phyloP scores from a whole-genome alignment of 2,113 vertebrate genomes.

The Notechis scutatus region DNA sequence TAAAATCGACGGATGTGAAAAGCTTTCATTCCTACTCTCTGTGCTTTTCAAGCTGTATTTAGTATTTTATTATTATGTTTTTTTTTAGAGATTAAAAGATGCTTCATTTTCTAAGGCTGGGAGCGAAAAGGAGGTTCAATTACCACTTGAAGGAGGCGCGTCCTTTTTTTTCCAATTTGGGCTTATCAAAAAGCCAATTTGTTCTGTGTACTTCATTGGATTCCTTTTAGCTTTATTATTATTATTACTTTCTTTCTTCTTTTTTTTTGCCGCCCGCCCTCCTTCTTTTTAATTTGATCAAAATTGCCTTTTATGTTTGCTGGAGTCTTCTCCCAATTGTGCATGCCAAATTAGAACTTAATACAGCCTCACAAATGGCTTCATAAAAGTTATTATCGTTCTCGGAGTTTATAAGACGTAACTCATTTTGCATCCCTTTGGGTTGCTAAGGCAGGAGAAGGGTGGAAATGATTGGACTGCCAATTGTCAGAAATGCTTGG shows the following conservation, averaged over 20 bases:
- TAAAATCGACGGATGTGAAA: not conserved
- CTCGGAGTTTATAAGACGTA: not conserved
- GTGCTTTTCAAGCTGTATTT: not conserved
- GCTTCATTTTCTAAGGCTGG: conserved; percentile 13
- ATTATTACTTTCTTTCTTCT: not conserved
- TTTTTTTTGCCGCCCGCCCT: not conserved
- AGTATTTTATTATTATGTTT: not conserved
- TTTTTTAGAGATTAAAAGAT: conserved; percentile 4
- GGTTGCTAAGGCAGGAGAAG: not conserved
- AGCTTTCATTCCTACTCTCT: not conserved
- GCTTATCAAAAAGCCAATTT: not conserved
- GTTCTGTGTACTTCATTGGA: not conserved
- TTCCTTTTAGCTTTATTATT: not conserved
- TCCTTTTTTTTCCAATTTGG: not conserved
- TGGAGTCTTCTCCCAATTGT: not conserved
- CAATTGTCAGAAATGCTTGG: too few relatives aligned
- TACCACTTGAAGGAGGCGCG: not conserved
- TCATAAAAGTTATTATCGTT: not conserved
- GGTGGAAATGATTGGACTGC: too few relatives aligned
- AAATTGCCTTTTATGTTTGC: not conserved
- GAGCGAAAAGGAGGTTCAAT: not conserved
- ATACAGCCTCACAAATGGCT: not conserved
- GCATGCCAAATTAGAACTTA: not conserved
- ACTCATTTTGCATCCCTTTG: not conserved
- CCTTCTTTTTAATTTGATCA: not conserved